These are phyloP conservation scores for Euwallacea fornicatus DNA, from an alignment of 1,140 invertebrate species.

Conservation along the genomic window DNA sequence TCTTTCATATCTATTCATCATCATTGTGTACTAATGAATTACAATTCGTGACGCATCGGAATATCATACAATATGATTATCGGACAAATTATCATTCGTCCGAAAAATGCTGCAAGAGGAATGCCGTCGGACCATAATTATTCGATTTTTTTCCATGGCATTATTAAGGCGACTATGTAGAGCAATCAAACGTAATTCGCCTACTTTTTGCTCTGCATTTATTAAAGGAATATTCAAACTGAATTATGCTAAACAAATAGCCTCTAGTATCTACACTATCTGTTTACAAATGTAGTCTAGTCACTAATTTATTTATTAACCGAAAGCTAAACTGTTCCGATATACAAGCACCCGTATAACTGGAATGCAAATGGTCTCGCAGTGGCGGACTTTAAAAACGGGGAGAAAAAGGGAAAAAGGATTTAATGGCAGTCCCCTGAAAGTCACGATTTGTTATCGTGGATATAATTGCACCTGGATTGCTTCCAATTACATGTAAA, in stretches of 20 bases:
- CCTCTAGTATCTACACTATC: constrained; percentile 7
- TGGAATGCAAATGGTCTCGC: constrained; percentile 7
- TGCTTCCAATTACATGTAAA: constrained; percentile 17
- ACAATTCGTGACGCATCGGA: constrained; percentile 3
- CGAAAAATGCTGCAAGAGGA: no score
- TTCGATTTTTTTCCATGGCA: no score
- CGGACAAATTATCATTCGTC: not conserved
- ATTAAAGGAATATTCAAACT: not conserved
- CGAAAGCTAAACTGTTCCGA: constrained; percentile 1
- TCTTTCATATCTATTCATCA: constrained; percentile 4
- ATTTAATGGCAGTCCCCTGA: constrained; percentile 8
- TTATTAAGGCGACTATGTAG: not conserved
- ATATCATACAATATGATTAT: not conserved
- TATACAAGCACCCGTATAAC: constrained; percentile 6
- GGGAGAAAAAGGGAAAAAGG: not conserved
- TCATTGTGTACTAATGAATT: constrained; percentile 5
- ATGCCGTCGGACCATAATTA: no score
- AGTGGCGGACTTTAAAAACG: not conserved
- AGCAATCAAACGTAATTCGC: not conserved
- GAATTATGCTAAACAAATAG: constrained; percentile 1
- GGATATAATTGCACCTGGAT: constrained; percentile 17
- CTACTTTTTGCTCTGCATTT: not conserved
- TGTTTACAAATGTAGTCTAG: constrained; percentile 4
- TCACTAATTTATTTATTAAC: constrained; percentile 1
- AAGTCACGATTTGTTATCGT: constrained; percentile 16